A percentile compares a stretch with the other conserved stretches of the same genome.
Conservation (phyloP, 2,113 vertebrate genomes). For the Phycodurus eques region DNA sequence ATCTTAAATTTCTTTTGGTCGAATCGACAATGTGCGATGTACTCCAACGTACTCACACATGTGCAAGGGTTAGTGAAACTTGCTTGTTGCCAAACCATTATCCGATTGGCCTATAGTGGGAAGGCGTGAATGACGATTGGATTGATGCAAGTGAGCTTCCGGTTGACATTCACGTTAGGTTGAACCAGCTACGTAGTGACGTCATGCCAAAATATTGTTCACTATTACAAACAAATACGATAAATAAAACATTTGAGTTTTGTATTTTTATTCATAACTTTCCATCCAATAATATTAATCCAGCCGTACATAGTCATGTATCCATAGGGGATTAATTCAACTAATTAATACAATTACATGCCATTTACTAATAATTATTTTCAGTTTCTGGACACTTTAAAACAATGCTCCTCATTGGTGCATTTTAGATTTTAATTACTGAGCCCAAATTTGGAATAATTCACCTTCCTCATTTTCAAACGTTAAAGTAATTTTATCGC, state of each 20-base stretch:
- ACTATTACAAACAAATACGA: background rate
- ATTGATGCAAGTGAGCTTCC: background rate
- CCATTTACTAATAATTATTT: background rate
- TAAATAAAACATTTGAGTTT: too few relatives aligned
- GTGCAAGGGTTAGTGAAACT: constrained; percentile 40
- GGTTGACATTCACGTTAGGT: constrained; percentile 38
- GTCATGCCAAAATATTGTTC: background rate
- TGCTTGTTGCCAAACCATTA: constrained; percentile 24
- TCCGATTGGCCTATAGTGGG: constrained; percentile 30
- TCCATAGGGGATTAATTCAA: background rate
- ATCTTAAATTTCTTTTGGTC: background rate
- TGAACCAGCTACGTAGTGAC: constrained; percentile 29
- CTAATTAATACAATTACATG: background rate
- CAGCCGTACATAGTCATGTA: background rate
- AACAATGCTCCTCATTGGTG: too few relatives aligned
- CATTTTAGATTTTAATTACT: background rate
- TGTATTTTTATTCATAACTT: background rate
- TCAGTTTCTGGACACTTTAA: too few relatives aligned
- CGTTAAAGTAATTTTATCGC: too few relatives aligned
- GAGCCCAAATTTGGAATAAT: background rate
- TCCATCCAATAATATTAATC: background rate
- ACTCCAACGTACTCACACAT: constrained; percentile 41
- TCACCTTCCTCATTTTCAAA: too few relatives aligned
- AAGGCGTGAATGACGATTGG: constrained; percentile 26
- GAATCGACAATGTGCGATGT: background rate